Evolutionary conservation across 2,113 vertebrate genomes (phyloP).

Genomic region (Pangasianodon gigas): DNA sequence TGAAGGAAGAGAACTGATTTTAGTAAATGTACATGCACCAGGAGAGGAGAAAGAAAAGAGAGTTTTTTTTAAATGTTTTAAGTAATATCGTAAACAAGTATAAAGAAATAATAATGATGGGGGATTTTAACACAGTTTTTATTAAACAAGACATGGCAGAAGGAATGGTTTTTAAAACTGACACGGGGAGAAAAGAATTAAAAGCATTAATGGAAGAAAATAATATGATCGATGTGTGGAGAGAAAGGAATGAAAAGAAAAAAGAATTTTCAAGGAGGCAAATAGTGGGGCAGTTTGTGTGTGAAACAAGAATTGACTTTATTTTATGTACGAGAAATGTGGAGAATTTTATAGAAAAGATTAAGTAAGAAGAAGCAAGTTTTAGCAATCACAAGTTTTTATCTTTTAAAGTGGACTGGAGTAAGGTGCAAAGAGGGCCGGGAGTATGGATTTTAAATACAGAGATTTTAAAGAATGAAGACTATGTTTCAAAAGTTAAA

Average conservation of each 20-base stretch:
- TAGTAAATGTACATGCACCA: constrained; percentile 17
- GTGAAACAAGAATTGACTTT: not conserved
- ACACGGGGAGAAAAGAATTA: not conserved
- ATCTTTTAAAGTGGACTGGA: not conserved
- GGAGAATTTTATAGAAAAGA: not conserved
- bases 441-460: constrained; percentile 16
- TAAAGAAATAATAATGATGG: not conserved
- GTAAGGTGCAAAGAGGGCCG: not conserved
- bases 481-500: not conserved
- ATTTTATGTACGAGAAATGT: not conserved
- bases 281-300: not conserved
- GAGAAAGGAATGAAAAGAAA: not conserved
- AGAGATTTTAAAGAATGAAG: not conserved
- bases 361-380: not conserved
- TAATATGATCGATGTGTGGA: not conserved
- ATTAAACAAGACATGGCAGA: not conserved
- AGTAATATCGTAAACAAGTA: not conserved
- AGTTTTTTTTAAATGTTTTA: not conserved
- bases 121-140: not conserved
- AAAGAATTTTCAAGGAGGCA: not conserved
- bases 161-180: not conserved
- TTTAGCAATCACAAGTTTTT: constrained; percentile 23
- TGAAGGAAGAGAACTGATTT: not conserved
- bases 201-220: not conserved
- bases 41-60: not conserved